Conservation (phyloP, 2,797 vertebrate species). For the Schizopygopsis malacanthus region DNA sequence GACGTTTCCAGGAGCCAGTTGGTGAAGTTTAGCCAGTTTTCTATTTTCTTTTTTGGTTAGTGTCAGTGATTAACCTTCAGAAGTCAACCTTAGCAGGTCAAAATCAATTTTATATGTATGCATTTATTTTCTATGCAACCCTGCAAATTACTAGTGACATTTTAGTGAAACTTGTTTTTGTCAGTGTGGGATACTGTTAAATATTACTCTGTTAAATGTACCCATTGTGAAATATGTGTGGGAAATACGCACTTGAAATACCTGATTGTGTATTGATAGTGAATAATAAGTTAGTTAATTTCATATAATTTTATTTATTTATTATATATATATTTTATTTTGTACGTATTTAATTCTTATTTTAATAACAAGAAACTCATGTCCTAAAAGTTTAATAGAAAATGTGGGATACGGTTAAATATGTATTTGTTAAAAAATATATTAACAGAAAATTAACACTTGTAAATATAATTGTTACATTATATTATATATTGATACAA, state of each 20-base stretch:
- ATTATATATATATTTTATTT: too few relatives aligned
- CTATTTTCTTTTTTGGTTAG: neutral
- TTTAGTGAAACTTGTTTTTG: neutral
- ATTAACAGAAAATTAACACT: neutral
- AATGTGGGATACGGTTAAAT: neutral
- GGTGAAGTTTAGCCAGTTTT: neutral
- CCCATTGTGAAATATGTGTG: neutral
- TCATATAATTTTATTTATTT: neutral
- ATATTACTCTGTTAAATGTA: neutral
- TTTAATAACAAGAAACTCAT: neutral
- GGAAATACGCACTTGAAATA: neutral
- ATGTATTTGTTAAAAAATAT: neutral
- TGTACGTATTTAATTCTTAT: neutral
- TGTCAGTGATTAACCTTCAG: neutral
- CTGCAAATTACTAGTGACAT: neutral
- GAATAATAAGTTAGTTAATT: neutral
- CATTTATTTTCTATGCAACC: neutral
- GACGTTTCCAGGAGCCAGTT: neutral
- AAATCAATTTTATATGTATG: neutral
- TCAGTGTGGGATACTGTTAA: neutral
- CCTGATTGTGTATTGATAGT: neutral
- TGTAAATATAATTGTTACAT: neutral
- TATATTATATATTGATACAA: neutral
- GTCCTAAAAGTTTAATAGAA: neutral
- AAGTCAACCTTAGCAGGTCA: neutral